Conservation (phyloP, 2,888 invertebrate species). For the Dichetophora obliterata region DNA sequence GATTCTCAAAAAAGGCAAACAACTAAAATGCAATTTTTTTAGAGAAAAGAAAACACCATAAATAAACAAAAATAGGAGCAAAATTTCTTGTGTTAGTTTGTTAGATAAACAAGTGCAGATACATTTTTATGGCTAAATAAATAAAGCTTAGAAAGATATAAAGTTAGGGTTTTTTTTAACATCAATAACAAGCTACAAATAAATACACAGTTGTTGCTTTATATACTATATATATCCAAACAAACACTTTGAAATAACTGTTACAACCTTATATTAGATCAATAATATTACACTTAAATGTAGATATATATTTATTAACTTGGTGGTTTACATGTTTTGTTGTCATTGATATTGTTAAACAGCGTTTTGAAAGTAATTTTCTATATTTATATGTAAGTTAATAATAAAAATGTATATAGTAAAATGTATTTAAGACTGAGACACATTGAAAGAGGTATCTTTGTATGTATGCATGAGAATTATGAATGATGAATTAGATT, state of each 20-base stretch:
- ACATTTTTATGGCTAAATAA: too few species aligned
- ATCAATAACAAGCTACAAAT: neutral
- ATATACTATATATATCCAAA: neutral
- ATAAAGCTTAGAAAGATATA: too few species aligned
- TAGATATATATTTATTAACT: neutral
- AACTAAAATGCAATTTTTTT: too few species aligned
- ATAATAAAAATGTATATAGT: neutral
- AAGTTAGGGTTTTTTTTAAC: neutral
- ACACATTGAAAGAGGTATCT: neutral
- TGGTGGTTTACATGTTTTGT: slow-evolving; percentile 19
- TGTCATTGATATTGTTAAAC: slow-evolving; percentile 5
- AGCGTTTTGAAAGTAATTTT: slow-evolving; percentile 6
- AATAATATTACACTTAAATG: neutral
- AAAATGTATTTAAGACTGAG: neutral
- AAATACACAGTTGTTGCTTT: neutral
- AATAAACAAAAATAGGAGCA: neutral
- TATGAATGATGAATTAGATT: too few species aligned
- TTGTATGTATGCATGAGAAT: neutral
- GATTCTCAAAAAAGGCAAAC: too few species aligned
- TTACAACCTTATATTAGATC: slow-evolving; percentile 6
- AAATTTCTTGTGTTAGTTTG: neutral
- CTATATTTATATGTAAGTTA: neutral
- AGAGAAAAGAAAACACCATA: too few species aligned
- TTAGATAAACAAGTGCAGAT: too few species aligned
- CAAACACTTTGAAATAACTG: neutral